Evolutionary conservation across 2,797 vertebrate genomes (phyloP), one percentile per base, ranked within the genome.

Genomic region (Cryptoprocta ferox): DNA sequence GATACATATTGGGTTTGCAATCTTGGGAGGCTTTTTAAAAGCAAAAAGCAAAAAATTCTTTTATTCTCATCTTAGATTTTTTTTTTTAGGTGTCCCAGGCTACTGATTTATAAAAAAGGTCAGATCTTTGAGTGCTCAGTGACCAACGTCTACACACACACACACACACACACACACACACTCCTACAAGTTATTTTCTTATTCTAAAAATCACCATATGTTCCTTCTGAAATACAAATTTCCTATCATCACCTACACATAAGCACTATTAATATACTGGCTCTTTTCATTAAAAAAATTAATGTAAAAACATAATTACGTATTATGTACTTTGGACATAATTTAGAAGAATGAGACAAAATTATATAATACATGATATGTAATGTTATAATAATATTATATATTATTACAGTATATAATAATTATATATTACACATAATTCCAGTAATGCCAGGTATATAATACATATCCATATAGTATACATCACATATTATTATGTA

Each of bases 151-250:
- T 32, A 79, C 18, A 70, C 15, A 87, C 8, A 53, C 11, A 30
- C 11, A 37, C 26, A 30, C 24, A 48, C 26, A 66, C 2, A 81
- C 2, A 35, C 7, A n/a, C 6, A 11, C 24, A 45, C 63, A 26
- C 28, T 32, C 50, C 53, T 50, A 59, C 6, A 80, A 65, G 84
- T 48, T 61, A 81, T 93, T 87, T 83, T 84, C 63, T 66, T 94
- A 83, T 45, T 90, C 56, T 79, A 84, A 95, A 93, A 80, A 83
- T 50, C 4, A 68, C 19, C 50, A 86, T 30, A 79, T 39, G 4
- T 24, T 89, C 48, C 81, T 73, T 84, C 68, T 66, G 65, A 89
- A 96, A 90, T 59, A 93, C 8, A 50, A 78, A 82, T 93, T 86
- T 93, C 39, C 35, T 91, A 79, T 68, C 8, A 85, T 80, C 73